A percentile compares a stretch with the other conserved stretches of the same genome.
Conservation (phyloP, 1,140 invertebrate genomes). For the Bilobella aurantiaca region DNA sequence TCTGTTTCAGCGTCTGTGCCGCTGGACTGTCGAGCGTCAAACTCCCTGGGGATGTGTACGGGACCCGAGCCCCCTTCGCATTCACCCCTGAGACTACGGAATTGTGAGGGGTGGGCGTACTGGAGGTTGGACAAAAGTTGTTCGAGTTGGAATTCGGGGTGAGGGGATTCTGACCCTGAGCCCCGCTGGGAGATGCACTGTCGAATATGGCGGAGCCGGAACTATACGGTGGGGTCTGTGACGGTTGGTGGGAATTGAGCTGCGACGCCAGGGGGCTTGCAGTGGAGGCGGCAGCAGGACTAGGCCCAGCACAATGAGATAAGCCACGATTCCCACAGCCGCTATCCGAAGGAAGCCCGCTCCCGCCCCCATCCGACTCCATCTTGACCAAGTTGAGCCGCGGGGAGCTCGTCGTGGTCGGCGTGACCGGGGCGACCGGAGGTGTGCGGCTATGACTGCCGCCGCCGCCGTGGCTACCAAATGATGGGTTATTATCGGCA, state of each 20-base stretch:
- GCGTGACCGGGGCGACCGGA: slow-evolving; percentile 13
- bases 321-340: no score
- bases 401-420: slow-evolving; percentile 11
- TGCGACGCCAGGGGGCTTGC: slow-evolving; percentile 33
- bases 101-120: slow-evolving; percentile 27
- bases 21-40: slow-evolving; percentile 47
- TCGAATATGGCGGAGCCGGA: slow-evolving; percentile 15
- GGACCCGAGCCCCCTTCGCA: slow-evolving; percentile 31
- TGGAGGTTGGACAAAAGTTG: slow-evolving; percentile 11
- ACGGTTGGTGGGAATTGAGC: no score
- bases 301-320: slow-evolving; percentile 30
- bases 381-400: no score
- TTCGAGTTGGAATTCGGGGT: slow-evolving; percentile 6
- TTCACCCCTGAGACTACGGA: no score
- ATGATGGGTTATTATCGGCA: no score
- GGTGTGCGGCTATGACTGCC: no score
- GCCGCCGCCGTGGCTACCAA: no score
- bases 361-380: slow-evolving; percentile 6
- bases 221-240: slow-evolving; percentile 31
- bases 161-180: neutral
- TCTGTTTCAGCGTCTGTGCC: slow-evolving; percentile 85
- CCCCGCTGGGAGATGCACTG: slow-evolving; percentile 16
- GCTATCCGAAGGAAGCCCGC: no score
- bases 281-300: slow-evolving; percentile 34
- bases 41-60: slow-evolving; percentile 31